Percentiles rank a stretch among this genome's conserved stretches.
Conservation (phyloP, 2,797 vertebrate genomes). For the Myotis findleyi region DNA sequence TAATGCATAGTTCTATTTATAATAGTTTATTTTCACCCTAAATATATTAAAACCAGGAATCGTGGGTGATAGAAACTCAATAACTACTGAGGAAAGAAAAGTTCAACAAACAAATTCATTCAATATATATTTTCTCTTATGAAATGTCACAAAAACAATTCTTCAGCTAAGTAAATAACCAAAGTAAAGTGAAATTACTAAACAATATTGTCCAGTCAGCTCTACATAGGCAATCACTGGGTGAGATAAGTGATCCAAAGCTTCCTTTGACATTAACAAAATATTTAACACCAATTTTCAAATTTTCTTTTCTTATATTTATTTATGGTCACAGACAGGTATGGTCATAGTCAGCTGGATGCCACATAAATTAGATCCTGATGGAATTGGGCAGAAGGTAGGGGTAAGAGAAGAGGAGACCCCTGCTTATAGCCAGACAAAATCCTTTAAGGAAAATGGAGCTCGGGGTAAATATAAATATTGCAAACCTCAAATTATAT, state of each 20-base stretch:
- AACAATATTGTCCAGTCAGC: background rate
- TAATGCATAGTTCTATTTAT: slow-evolving; percentile 21
- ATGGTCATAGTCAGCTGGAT: background rate
- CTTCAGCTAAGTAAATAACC: background rate
- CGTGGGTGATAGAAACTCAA: background rate
- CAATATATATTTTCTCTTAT: background rate
- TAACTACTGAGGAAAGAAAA: background rate
- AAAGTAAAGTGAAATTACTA: background rate
- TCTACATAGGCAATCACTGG: background rate
- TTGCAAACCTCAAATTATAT: background rate
- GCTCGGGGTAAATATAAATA: background rate
- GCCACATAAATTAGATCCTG: background rate
- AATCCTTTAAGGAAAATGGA: background rate
- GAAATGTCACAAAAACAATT: background rate
- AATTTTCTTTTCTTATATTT: background rate
- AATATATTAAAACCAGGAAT: background rate
- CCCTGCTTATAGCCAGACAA: background rate
- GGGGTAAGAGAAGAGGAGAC: background rate
- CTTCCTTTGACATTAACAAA: background rate
- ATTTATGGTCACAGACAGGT: background rate
- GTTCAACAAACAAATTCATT: background rate
- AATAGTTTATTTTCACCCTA: background rate
- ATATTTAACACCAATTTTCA: background rate
- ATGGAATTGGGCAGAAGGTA: background rate
- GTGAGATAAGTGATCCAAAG: background rate